phyloP scores from a whole-genome alignment of 2,888 invertebrate species.

The Xestoiulus laeticollis region DNA sequence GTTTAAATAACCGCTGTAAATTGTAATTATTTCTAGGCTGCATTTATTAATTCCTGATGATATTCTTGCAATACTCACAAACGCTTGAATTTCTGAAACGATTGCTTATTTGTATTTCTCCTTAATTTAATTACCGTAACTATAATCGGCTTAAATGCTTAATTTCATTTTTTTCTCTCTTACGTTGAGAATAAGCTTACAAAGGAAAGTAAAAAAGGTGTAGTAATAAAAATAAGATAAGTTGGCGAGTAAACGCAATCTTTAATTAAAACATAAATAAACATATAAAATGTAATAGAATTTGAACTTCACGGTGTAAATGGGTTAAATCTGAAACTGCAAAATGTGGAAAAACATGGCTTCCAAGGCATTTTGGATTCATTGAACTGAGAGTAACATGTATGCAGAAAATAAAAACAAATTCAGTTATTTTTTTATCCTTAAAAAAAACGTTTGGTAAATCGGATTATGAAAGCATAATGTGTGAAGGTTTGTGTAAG shows the following conservation, averaged over 20 bases:
- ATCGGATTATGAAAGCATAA: background rate
- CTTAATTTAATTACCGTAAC: slow-evolving; percentile 7
- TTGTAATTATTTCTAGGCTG: background rate
- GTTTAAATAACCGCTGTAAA: too few species aligned
- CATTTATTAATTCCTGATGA: background rate
- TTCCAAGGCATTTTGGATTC: background rate
- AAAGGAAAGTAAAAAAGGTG: background rate
- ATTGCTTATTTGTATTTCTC: background rate
- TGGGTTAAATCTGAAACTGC: background rate
- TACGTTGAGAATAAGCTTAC: too few species aligned
- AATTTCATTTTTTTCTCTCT: background rate
- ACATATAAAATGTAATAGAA: background rate
- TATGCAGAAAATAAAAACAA: background rate
- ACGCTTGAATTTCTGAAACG: background rate
- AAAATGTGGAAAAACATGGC: background rate
- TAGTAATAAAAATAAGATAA: background rate
- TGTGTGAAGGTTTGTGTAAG: background rate
- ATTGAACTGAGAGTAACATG: background rate
- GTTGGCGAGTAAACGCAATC: background rate
- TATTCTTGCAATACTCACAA: background rate
- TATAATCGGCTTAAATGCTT: slow-evolving; percentile 5
- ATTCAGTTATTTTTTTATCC: background rate
- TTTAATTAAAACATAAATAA: background rate
- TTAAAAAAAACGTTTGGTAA: background rate
- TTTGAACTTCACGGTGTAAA: background rate